Conservation (phyloP, 2,888 invertebrate genomes). For the Leptopilina drosophilae region DNA sequence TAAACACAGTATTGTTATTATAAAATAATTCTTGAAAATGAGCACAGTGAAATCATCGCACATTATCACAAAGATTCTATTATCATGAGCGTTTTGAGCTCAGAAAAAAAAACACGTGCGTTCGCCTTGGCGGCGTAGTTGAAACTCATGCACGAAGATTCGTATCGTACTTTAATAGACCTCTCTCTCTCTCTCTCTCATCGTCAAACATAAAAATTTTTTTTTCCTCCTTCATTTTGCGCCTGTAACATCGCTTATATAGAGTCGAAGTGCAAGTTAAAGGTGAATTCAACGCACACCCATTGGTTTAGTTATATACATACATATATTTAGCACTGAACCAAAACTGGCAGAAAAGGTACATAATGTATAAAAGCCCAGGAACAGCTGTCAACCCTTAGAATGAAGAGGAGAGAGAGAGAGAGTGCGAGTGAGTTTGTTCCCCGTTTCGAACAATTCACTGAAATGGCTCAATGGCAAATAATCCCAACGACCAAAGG, state of each 20-base stretch:
- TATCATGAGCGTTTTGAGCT: neutral
- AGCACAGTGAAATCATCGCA: constrained; percentile 10
- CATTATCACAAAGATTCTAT: neutral
- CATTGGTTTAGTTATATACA: constrained; percentile 18
- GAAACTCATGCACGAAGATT: constrained; percentile 24
- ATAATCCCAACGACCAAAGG: constrained; percentile 35
- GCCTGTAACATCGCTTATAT: neutral
- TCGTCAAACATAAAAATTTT: neutral
- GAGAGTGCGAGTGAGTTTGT: neutral
- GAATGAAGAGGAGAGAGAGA: neutral
- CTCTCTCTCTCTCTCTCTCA: neutral
- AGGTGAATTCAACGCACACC: constrained; percentile 12
- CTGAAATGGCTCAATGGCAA: constrained; percentile 33
- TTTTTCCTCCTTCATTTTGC: neutral
- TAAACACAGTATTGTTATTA: no score
- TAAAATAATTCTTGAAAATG: no score
- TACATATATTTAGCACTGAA: neutral
- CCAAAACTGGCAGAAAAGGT: neutral
- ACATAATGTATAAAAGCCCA: neutral
- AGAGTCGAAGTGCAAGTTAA: constrained; percentile 27
- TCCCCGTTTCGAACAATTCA: constrained; percentile 21
- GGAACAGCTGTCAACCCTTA: constrained; percentile 38
- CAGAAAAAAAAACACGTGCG: constrained; percentile 29
- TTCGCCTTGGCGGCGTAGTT: constrained; percentile 26
- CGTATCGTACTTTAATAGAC: neutral